Percentiles rank a stretch among this genome's conserved stretches.
Evolutionary conservation across 2,797 vertebrate genomes (phyloP).

Genomic region (Phoxinus dragarum): DNA sequence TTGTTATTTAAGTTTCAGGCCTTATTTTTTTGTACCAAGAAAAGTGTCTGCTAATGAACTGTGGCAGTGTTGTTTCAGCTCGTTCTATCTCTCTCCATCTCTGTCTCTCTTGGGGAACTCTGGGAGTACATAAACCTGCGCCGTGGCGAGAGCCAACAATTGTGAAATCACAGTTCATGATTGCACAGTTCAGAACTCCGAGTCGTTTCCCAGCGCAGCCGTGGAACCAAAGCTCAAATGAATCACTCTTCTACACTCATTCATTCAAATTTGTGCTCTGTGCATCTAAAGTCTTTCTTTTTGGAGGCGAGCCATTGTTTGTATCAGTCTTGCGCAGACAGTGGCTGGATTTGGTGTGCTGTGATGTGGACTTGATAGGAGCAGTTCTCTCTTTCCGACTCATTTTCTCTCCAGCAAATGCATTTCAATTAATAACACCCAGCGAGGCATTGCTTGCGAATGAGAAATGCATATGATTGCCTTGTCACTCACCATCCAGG

Average conservation of each 20-base stretch:
- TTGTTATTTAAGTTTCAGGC: conserved; percentile 10
- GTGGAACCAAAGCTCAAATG: conserved; percentile 72
- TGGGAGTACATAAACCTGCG: conserved; percentile 51
- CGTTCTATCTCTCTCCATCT: conserved; percentile 32
- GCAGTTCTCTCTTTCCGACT: conserved; percentile 53
- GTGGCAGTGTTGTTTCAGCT: conserved; percentile 36
- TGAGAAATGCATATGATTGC: conserved; percentile 77
- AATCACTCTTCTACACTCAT: conserved; percentile 65
- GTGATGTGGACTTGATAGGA: conserved; percentile 79
- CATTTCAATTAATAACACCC: conserved; percentile 81
- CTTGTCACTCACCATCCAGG: conserved; percentile 76
- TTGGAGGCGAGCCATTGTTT: not conserved
- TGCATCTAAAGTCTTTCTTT: conserved; percentile 27
- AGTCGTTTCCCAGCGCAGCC: conserved; percentile 42
- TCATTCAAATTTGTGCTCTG: conserved; percentile 65
- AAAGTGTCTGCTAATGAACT: conserved; percentile 37
- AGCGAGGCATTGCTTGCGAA: conserved; percentile 75
- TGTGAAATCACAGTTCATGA: conserved; percentile 62
- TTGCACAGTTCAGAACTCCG: conserved; percentile 10
- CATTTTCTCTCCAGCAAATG: conserved; percentile 67
- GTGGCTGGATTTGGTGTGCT: conserved; percentile 68
- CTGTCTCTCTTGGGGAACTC: conserved; percentile 55
- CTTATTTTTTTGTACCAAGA: conserved; percentile 30
- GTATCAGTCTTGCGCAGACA: conserved; percentile 60
- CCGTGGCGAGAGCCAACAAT: conserved; percentile 57